Base-by-base conservation (phyloP, 2,888 invertebrate genomes). In the Xestobium rufovillosum region DNA sequence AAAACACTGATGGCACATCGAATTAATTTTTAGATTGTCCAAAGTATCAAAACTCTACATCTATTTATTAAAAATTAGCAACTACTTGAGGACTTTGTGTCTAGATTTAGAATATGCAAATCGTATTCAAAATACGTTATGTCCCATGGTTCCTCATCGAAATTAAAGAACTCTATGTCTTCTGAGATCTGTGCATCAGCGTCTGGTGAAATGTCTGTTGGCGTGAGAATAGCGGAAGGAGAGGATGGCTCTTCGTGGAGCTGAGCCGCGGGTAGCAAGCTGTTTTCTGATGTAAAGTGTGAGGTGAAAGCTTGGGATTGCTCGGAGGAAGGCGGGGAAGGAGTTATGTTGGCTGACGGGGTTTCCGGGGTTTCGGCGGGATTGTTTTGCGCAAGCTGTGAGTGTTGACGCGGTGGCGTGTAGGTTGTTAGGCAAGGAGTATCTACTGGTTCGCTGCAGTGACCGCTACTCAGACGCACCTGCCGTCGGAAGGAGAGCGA, bases 281-380 rank as follows among this genome's bases (percentile, higher is more conserved):
- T 59, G 44, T 47, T 52, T 42, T 60, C 59, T 16, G 61, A 60
- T 10, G 57, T 56, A 49, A 62, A 60, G 44, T 60, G 59, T 40
- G 61, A 59, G 26, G 59, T 57, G 49, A 61, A 62, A 42, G 57
- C 60, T 45, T 60, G 60, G 33, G 60, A 61, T 23, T 52, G 45
- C 26, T 55, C 56, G 12, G 60, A 60, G 36, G 56, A 55, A 19
- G 55, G 52, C 40, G 49, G 47, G 4, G 49, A 42, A n/a, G 69
- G 68, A 31, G 72, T 71, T 10, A 80, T 69, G 56, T 80, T 80
- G 10, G 80, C 77, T 29, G 77, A 76, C 13, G 81, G 80, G 3
- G 80, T 80, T 50, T 80, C 80, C 4, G 80, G 80, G 3, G 80
- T 80, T 50, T 65, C 65, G 31, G 57, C 50, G 13, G 45, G 37